Evolutionary conservation across 1,140 invertebrate species (phyloP).

Genomic region (Procambarus virginalis): DNA sequence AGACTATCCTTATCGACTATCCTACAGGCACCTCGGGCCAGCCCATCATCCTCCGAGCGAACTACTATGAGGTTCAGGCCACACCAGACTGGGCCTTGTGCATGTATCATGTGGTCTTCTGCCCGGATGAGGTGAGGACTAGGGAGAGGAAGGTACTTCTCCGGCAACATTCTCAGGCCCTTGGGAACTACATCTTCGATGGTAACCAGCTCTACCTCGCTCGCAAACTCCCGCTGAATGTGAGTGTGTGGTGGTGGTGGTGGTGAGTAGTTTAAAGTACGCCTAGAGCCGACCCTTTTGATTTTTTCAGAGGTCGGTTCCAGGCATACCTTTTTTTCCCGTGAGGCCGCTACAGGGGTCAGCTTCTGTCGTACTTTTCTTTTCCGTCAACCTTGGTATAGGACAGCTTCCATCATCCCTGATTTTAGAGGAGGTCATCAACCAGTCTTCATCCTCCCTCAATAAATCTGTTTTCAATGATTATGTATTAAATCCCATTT

Average conservation of each 20-base stretch:
- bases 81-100: slow-evolving; percentile 34
- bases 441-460: no score
- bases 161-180: slow-evolving; percentile 75
- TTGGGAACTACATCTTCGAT: slow-evolving; percentile 74
- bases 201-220: slow-evolving; percentile 38
- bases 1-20: no score
- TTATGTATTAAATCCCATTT: no score
- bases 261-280: no score
- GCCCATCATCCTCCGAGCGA: slow-evolving; percentile 27
- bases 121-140: slow-evolving; percentile 83
- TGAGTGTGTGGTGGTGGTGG: background rate
- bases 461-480: no score
- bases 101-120: slow-evolving; percentile 85
- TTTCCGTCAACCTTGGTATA: background rate
- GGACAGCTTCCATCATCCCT: no score
- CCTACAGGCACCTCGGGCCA: slow-evolving; percentile 30
- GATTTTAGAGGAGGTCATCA: no score
- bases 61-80: slow-evolving; percentile 47
- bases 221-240: slow-evolving; percentile 1
- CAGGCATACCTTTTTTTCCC: no score
- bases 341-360: no score
- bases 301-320: no score
- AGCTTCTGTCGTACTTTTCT: no score
- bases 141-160: slow-evolving; percentile 79
- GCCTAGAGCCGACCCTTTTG: no score